Percentiles rank a stretch among this genome's conserved stretches.
Conservation (phyloP, 2,888 invertebrate genomes). For the Liopterus haemorrhoidalis region DNA sequence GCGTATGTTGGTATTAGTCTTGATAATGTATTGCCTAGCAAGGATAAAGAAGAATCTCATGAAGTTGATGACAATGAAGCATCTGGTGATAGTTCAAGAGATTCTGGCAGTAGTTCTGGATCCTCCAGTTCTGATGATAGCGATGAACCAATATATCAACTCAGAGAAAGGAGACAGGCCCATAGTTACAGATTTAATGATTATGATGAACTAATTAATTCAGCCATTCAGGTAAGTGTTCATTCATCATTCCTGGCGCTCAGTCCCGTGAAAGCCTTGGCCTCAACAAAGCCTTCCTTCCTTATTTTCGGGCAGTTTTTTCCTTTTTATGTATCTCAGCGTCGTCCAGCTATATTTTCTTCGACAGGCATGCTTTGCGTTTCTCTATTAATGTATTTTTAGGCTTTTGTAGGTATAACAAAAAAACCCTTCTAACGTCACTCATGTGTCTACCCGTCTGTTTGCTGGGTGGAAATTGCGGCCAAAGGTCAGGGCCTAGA, state of each 20-base stretch:
- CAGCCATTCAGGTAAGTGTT: conserved; percentile 65
- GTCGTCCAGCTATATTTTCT: no score
- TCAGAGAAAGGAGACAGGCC: conserved; percentile 72
- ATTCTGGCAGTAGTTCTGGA: conserved; percentile 35
- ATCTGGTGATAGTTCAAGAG: conserved; percentile 20
- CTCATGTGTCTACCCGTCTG: no score
- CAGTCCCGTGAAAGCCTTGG: neutral
- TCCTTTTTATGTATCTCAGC: neutral
- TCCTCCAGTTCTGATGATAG: conserved; percentile 45
- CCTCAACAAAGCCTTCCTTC: neutral
- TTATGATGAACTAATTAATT: conserved; percentile 92
- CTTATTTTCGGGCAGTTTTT: conserved; percentile 6
- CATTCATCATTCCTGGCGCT: neutral
- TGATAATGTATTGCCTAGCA: conserved; percentile 59
- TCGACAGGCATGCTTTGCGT: no score
- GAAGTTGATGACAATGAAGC: conserved; percentile 34
- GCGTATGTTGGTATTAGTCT: conserved; percentile 71
- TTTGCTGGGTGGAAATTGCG: no score
- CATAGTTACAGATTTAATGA: conserved; percentile 84
- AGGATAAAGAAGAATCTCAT: conserved; percentile 31
- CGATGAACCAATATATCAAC: conserved; percentile 75
- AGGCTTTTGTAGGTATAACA: no score
- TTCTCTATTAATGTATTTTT: no score
- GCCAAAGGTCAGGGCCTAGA: no score
- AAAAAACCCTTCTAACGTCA: no score